Evolutionary conservation across 2,888 invertebrate genomes (phyloP).

Genomic region (Argynnis bischoffii): DNA sequence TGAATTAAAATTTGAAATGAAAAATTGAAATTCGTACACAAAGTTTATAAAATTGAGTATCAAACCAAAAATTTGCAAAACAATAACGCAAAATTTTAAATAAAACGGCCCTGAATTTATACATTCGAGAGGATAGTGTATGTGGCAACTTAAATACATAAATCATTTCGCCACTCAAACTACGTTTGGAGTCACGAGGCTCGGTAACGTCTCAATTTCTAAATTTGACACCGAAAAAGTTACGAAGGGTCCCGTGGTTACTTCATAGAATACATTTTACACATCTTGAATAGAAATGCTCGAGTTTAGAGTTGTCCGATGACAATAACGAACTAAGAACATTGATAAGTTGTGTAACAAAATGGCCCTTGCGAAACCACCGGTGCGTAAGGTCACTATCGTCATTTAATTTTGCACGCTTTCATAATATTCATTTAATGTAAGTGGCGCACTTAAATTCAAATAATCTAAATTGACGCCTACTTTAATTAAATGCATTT

Average conservation of each 20-base stretch:
- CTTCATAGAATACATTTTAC: slow-evolving; percentile 36
- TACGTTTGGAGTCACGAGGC: slow-evolving; percentile 12
- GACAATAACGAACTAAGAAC: slow-evolving; percentile 51
- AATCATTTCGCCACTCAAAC: slow-evolving; percentile 32
- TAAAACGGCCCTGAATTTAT: slow-evolving; percentile 38
- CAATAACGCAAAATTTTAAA: slow-evolving; percentile 24
- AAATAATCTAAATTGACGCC: slow-evolving; percentile 6
- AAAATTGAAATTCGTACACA: slow-evolving; percentile 9
- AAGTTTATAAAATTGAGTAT: slow-evolving; percentile 32
- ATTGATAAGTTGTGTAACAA: slow-evolving; percentile 56
- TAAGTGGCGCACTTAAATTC: slow-evolving; percentile 42
- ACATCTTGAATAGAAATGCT: slow-evolving; percentile 47
- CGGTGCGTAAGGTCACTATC: slow-evolving; percentile 74
- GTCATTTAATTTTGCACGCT: slow-evolving; percentile 75
- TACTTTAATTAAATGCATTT: background rate
- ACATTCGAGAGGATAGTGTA: slow-evolving; percentile 36
- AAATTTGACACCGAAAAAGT: slow-evolving; percentile 32
- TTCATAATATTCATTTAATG: slow-evolving; percentile 64
- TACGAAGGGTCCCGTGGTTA: slow-evolving; percentile 30
- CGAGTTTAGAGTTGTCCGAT: slow-evolving; percentile 46
- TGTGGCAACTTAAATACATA: slow-evolving; percentile 37
- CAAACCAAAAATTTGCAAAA: slow-evolving; percentile 39
- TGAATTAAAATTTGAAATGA: no score
- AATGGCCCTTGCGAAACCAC: slow-evolving; percentile 59
- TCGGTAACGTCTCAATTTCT: slow-evolving; percentile 13